Evolutionary conservation across 2,888 invertebrate species (phyloP), one percentile per base, ranked within the genome.

Genomic region (Brenthis ino): DNA sequence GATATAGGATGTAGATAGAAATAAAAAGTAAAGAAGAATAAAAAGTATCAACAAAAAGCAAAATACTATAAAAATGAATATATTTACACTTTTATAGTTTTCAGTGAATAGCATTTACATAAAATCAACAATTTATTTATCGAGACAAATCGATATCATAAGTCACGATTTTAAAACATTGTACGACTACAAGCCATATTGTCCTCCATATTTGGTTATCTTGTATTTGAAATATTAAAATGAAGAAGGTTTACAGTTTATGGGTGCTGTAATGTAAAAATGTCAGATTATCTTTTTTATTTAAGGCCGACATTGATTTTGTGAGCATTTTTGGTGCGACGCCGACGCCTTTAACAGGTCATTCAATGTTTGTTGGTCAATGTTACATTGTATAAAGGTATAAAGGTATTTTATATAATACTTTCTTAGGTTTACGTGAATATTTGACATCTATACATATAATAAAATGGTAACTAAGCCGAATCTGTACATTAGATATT

Each of bases 151-250:
- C 71, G 61, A 67, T 65, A 71, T 14, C 51, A 69, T 61, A 37
- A 70, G 72, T 73, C 75, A 74, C 74, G 75, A 74, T 51, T 37
- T 37, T 37, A 37, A 20, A 47, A 28, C 50, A 6, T 60, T 28
- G 60, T 28, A n/a, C 48, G 60, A 14, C 47, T 12, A 13, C 6
- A 43, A 24, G 50, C 43, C 50, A 60, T 57, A 72, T 70, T 66
- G 64, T 70, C 51, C 13, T 16, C 68, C 68, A 50, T 55, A 68
- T 72, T 68, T 57, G 72, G 70, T 56, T 70, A 68, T 70, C 70
- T n/a, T 28, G 60, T 51, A 24, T 60, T 60, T 65, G 63, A 63
- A 63, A 60, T 65, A 43, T 54, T 33, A 57, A 65, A 56, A 57
- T 20, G 56, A 61, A 69, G 60, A 61, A 56, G 65, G 60, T 37